Percentiles rank a stretch among this genome's conserved stretches.
Evolutionary conservation across 2,113 vertebrate species (phyloP).

Genomic region (Sterrhoptilus dennistouni): DNA sequence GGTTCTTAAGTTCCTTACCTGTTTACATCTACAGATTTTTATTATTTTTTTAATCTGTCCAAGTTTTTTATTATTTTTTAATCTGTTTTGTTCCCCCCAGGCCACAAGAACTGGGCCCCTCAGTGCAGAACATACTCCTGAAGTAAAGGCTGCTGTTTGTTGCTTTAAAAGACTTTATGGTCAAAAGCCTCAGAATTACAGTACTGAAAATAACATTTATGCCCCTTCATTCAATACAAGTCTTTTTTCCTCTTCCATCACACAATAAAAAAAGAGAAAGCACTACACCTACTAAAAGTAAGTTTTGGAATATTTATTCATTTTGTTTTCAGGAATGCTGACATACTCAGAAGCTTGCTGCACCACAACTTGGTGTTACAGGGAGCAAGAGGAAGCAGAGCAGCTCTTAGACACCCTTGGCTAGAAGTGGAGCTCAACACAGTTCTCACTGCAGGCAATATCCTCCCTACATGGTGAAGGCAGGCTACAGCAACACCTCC

Average conservation of each 20-base stretch:
- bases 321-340: background rate
- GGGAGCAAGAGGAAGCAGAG: background rate
- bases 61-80: background rate
- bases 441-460: background rate
- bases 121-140: background rate
- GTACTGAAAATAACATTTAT: background rate
- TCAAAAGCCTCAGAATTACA: background rate
- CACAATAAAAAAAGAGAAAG: too few relatives aligned
- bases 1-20: background rate
- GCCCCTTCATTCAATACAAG: background rate
- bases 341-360: fast-evolving
- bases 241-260: background rate
- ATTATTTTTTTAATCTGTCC: background rate
- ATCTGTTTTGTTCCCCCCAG: background rate
- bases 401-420: background rate
- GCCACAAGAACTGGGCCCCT: background rate
- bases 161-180: background rate
- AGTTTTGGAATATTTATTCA: background rate
- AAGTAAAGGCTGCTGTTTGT: background rate
- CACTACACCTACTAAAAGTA: background rate
- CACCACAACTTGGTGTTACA: background rate
- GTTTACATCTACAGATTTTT: background rate
- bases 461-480: background rate
- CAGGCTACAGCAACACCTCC: background rate
- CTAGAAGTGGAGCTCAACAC: background rate